Evolutionary conservation across 2,888 invertebrate species (phyloP).

Genomic region (Noctua fimbriata): DNA sequence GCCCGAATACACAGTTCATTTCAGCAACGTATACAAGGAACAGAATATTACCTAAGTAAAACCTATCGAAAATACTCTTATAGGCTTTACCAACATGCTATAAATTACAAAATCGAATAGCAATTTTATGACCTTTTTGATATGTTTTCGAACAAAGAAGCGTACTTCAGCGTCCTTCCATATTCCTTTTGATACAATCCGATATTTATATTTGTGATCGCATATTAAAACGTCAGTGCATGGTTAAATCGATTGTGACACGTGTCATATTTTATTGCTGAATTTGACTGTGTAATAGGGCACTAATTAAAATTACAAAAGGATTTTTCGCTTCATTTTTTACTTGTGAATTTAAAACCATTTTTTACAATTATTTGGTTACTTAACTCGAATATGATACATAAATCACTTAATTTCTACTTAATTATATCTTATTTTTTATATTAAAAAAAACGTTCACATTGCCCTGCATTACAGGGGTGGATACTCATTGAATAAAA

Average conservation of each 20-base stretch:
- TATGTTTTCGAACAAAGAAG: slow-evolving; percentile 19
- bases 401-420: slow-evolving; percentile 62
- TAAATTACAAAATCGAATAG: slow-evolving; percentile 37
- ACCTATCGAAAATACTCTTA: not conserved
- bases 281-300: not conserved
- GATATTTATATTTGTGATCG: not conserved
- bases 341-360: not conserved
- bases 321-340: not conserved
- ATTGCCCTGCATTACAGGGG: slow-evolving; percentile 7
- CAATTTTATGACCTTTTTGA: slow-evolving; percentile 27
- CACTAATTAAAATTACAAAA: slow-evolving; percentile 2
- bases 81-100: slow-evolving; percentile 1
- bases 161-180: not conserved
- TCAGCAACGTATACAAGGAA: not conserved
- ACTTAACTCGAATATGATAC: slow-evolving; percentile 53
- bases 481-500: slow-evolving; percentile 27
- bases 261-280: not conserved
- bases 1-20: slow-evolving; percentile 22
- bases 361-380: slow-evolving; percentile 36
- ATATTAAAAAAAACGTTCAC: slow-evolving; percentile 25
- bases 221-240: not conserved
- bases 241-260: not conserved
- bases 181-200: slow-evolving; percentile 19
- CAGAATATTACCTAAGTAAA: not conserved
- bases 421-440: slow-evolving; percentile 47